Evolutionary conservation across 2,797 vertebrate species (phyloP), one percentile per base, ranked within the genome.

Genomic region (Alectoris magna): DNA sequence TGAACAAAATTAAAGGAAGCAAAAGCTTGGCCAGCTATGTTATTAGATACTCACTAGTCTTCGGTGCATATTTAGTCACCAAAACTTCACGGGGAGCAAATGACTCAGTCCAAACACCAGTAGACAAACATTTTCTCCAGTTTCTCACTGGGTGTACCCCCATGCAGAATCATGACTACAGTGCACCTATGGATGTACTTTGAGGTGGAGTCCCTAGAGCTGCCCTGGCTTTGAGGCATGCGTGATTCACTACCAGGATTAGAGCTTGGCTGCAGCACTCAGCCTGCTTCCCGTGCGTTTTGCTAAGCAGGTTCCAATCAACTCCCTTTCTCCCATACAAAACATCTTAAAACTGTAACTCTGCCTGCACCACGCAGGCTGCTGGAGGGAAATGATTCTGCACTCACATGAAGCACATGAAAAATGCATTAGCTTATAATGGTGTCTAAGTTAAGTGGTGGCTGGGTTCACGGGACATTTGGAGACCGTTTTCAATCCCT

Each of bases 1-100:
- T 96, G 95, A 97, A 98, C 91, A 95, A 97, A 97, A 97, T 70
- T 87, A 97, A 97, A 97, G 94, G 96, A 96, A 97, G 96, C 96
- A 97, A 94, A 94, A 96, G 86, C 95, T 97, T 95, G 97, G 95
- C 96, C 91, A 89, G 96, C 91, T 82, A 68, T 24, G 53, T 90
- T 77, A 90, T 3, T 51, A 93, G 86, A 96, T 75, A 72, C 73
- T 94, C 51, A 23, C 56, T 69, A 24, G 39, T 14, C 63, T 90
- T 93, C 88, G 87, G 95, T 80, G 48, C 67, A 14, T 31, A 78
- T 26, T 43, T 81, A 85, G 68, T 67, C 81, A 56, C 12, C 60
- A 94, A 84, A 74, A 88, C 56, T 48, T 69, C 83, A 90, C 60
- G 46, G 76, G 81, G 46, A 87, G 51, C 14, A 81, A 77, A 58